Evolutionary conservation across 2,797 vertebrate genomes (phyloP), one percentile per base, ranked within the genome.

Genomic region (Clarias fuscus): DNA sequence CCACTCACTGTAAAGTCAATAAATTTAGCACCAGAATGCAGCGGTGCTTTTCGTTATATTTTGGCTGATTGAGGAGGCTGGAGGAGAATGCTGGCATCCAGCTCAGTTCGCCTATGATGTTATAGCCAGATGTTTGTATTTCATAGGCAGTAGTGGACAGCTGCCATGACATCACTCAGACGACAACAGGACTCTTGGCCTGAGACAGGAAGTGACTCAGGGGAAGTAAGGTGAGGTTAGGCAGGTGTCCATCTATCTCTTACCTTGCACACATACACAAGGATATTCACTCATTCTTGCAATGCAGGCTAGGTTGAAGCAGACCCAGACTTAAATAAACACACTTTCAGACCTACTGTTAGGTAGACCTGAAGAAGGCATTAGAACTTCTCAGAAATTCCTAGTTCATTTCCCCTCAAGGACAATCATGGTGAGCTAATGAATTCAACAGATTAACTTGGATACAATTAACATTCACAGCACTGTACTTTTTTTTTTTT

Each of bases 151-250:
- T 85, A 88, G 88, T 89, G 87, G 95, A 95, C 95, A 94, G 93
- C 93, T 95, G 93, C 93, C 94, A 95, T 96, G 94, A 95, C 94
- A 95, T 95, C 95, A 95, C 89, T 92, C 91, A 91, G 90, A 92
- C 90, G 92, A 93, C 92, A 92, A 94, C 94, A 92, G 94, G 94
- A 88, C 76, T 95, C 95, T 93, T 93, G 93, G 94, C 93, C 91
- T 24, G 91, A 92, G 93, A 95, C 94, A 95, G 95, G 95, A 95
- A 96, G 94, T 95, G 95, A 96, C 91, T 96, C 94, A 96, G 91
- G 92, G 93, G 94, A 94, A 95, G 95, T 92, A 90, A 93, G 92
- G 91, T 95, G 93, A 95, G 93, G 92, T 93, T 93, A 93, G 79
- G 82, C 82, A 86, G 72, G 88, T 83, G 82, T 86, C 84, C 86